Conservation (phyloP, 1,140 invertebrate species). For the Temnothorax curvispinosus region DNA sequence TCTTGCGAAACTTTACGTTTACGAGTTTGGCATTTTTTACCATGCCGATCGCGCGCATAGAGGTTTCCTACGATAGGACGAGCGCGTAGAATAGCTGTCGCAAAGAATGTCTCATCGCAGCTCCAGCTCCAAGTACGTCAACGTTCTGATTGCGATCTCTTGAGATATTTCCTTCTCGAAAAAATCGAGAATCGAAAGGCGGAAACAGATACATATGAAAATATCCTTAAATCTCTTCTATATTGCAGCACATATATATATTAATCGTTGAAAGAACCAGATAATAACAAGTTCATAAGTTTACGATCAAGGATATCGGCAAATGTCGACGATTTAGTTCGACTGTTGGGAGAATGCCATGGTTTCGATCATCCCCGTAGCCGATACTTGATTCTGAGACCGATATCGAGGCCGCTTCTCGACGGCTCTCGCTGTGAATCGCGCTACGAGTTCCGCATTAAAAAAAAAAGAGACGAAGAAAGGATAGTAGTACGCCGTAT, state of each 20-base stretch:
- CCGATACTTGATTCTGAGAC: neutral
- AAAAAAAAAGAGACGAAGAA: conserved; percentile 13
- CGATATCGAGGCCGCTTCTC: neutral
- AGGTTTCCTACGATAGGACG: neutral
- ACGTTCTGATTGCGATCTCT: neutral
- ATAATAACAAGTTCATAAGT: conserved; percentile 11
- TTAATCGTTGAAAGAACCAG: neutral
- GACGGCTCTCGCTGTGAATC: neutral
- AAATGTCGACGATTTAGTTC: neutral
- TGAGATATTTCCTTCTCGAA: neutral
- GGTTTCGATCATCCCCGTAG: neutral
- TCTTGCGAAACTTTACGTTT: conserved; percentile 12
- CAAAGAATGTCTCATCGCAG: neutral
- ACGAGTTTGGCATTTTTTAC: neutral
- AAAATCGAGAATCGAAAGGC: neutral
- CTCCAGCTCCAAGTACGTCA: neutral
- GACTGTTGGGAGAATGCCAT: neutral
- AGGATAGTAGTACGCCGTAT: conserved; percentile 13
- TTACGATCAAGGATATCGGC: neutral
- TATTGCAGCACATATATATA: neutral
- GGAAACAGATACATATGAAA: neutral
- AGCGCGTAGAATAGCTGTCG: neutral
- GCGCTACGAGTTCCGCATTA: conserved; percentile 17
- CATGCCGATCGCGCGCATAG: neutral
- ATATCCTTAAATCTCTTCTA: neutral